Percentiles rank a stretch among this genome's conserved stretches.
These are phyloP conservation scores for Apotomis turbidana DNA, from an alignment of 2,888 invertebrate genomes.

Conservation along the genomic window DNA sequence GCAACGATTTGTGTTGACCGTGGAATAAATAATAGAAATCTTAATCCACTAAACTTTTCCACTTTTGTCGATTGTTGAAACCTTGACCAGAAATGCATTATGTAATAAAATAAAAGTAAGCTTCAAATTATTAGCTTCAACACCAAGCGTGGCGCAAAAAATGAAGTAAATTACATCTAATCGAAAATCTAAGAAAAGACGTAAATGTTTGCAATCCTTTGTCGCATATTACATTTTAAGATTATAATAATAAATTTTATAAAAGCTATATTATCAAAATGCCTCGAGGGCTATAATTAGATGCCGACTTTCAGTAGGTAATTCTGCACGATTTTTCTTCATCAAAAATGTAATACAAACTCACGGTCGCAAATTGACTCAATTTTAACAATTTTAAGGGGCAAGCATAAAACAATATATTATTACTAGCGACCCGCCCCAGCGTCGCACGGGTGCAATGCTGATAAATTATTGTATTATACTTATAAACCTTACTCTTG, in stretches of 20 bases:
- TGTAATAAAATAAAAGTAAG: no score
- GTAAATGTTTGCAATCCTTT: neutral
- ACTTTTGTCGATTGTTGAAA: no score
- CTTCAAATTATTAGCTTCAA: neutral
- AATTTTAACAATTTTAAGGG: neutral
- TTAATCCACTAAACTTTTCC: no score
- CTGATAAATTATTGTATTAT: no score
- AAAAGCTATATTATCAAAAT: slow-evolving; percentile 1
- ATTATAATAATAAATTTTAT: neutral
- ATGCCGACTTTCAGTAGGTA: neutral
- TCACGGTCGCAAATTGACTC: neutral
- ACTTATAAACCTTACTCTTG: no score
- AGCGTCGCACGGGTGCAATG: no score
- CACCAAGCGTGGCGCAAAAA: neutral
- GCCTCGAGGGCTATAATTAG: slow-evolving; percentile 10
- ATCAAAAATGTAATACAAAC: slow-evolving; percentile 5
- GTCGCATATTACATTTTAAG: neutral
- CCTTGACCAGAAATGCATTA: no score
- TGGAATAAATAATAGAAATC: no score
- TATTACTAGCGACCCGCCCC: no score
- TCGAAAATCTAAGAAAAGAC: neutral
- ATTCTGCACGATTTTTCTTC: neutral
- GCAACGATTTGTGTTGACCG: no score
- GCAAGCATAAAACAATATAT: neutral
- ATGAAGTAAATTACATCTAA: no score